These are phyloP conservation scores for Platycercus adscitus DNA, from an alignment of 2,113 vertebrate genomes.

Conservation along the genomic window DNA sequence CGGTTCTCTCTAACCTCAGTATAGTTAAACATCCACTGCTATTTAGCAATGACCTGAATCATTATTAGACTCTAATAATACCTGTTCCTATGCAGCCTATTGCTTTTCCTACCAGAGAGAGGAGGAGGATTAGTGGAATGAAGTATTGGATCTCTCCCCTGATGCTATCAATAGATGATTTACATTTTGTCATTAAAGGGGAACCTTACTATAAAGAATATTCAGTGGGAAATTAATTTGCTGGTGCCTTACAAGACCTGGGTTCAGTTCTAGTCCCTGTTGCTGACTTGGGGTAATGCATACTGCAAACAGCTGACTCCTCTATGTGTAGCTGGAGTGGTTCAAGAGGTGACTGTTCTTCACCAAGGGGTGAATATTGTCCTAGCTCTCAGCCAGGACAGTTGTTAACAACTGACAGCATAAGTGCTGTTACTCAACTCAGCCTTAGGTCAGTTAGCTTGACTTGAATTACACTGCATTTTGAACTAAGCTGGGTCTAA, in stretches of 20 bases:
- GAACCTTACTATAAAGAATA: neutral
- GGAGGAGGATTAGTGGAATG: neutral
- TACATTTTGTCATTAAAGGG: neutral
- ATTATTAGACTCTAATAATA: neutral
- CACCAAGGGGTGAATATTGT: neutral
- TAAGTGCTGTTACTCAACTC: neutral
- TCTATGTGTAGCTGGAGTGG: neutral
- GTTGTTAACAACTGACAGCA: neutral
- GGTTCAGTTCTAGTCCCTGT: neutral
- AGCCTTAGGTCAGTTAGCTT: neutral
- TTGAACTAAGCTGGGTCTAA: neutral
- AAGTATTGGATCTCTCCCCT: neutral
- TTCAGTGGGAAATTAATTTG: neutral
- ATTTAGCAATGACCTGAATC: neutral
- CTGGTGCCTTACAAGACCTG: neutral
- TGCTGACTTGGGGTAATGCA: neutral
- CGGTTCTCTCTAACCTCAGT: neutral
- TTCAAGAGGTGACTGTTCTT: neutral
- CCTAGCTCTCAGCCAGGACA: too few relatives aligned
- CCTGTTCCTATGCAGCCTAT: neutral
- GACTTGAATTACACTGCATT: neutral
- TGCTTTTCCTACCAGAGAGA: neutral
- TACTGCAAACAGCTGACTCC: neutral
- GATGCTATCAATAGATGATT: neutral
- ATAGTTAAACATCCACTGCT: accelerated